A percentile compares a stretch with the other conserved stretches of the same genome.
These are phyloP conservation scores for Drepana falcataria DNA, from an alignment of 2,888 invertebrate genomes.

Conservation along the genomic window DNA sequence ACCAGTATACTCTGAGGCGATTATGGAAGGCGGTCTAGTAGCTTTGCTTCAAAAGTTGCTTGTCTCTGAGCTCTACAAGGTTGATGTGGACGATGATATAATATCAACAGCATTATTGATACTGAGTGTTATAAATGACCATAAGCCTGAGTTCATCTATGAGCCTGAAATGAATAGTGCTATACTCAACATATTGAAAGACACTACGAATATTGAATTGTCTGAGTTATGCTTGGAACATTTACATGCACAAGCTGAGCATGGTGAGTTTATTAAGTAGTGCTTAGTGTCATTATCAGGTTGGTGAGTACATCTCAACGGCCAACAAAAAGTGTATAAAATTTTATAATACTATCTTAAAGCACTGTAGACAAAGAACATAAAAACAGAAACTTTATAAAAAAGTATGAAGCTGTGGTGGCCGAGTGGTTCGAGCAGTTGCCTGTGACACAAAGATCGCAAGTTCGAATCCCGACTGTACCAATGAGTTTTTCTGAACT, in stretches of 20 bases:
- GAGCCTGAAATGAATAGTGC: constrained; percentile 75
- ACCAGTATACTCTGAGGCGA: constrained; percentile 80
- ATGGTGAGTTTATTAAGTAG: constrained; percentile 72
- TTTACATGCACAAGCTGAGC: constrained; percentile 86
- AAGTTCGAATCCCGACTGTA: too few relatives aligned
- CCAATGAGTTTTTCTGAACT: too few relatives aligned
- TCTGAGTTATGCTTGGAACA: constrained; percentile 88
- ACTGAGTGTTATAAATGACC: constrained; percentile 81
- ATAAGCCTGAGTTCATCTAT: constrained; percentile 79
- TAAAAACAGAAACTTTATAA: too few relatives aligned
- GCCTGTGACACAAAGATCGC: too few relatives aligned
- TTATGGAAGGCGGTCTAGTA: constrained; percentile 76
- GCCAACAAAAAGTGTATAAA: neutral
- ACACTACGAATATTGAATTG: constrained; percentile 83
- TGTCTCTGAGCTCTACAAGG: constrained; percentile 60
- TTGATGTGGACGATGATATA: constrained; percentile 77
- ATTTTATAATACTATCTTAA: too few relatives aligned
- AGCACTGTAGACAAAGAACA: too few relatives aligned
- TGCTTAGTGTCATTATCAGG: too few relatives aligned
- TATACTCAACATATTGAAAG: constrained; percentile 81
- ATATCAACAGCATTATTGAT: constrained; percentile 77
- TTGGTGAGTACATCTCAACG: too few relatives aligned
- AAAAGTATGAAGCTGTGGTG: too few relatives aligned
- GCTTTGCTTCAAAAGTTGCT: constrained; percentile 75
- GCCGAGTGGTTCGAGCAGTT: too few relatives aligned